Evolutionary conservation across 2,888 invertebrate species (phyloP).

Genomic region (Himalopsyche anomala): DNA sequence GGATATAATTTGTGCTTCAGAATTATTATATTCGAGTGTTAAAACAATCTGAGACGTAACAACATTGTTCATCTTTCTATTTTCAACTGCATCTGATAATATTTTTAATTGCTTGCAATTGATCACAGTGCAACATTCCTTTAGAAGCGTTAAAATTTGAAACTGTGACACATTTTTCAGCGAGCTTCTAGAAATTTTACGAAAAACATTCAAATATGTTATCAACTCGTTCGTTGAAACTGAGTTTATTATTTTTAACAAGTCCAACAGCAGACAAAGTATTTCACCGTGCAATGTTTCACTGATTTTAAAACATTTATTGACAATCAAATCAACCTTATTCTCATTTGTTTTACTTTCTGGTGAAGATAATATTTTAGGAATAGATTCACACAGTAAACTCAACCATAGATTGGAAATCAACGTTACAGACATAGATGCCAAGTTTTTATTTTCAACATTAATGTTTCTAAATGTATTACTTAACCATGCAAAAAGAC

Average conservation of each 20-base stretch:
- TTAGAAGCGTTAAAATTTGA: slow-evolving; percentile 57
- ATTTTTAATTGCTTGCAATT: slow-evolving; percentile 46
- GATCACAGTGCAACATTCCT: slow-evolving; percentile 48
- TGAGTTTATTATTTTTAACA: slow-evolving; percentile 50
- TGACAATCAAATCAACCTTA: slow-evolving; percentile 45
- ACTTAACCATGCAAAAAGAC: slow-evolving; percentile 84
- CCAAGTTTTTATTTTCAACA: slow-evolving; percentile 66
- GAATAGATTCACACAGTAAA: slow-evolving; percentile 55
- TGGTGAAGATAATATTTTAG: slow-evolving; percentile 43
- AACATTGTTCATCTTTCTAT: slow-evolving; percentile 50
- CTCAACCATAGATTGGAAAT: slow-evolving; percentile 66
- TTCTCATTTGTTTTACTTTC: slow-evolving; percentile 34
- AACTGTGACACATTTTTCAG: slow-evolving; percentile 51
- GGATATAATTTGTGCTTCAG: slow-evolving; percentile 39
- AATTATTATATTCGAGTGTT: slow-evolving; percentile 7
- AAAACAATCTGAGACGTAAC: slow-evolving; percentile 49
- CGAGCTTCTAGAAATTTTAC: slow-evolving; percentile 56
- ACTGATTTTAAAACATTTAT: slow-evolving; percentile 60
- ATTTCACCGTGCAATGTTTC: slow-evolving; percentile 59
- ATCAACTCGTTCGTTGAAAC: slow-evolving; percentile 46
- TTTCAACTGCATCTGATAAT: slow-evolving; percentile 48
- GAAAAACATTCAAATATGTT: slow-evolving; percentile 60
- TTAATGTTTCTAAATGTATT: slow-evolving; percentile 68
- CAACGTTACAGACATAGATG: slow-evolving; percentile 67
- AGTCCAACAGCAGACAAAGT: slow-evolving; percentile 59